phyloP scores from a whole-genome alignment of 2,797 vertebrate species.

The Sciurus vulgaris region DNA sequence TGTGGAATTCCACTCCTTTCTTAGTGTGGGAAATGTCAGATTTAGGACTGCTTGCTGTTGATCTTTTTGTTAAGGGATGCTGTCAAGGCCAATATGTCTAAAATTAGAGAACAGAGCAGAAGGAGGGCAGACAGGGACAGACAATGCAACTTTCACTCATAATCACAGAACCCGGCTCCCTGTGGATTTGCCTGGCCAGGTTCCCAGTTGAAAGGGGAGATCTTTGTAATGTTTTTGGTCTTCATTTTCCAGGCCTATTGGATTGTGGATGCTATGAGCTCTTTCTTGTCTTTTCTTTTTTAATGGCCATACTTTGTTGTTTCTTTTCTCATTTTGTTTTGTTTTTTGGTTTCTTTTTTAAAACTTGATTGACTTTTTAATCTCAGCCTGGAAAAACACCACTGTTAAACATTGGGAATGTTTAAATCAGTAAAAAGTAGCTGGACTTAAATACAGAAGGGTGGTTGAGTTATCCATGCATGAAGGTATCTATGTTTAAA shows the following conservation, averaged over 20 bases:
- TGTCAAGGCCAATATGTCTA: constrained; percentile 63
- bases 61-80: constrained; percentile 59
- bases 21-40: constrained; percentile 32
- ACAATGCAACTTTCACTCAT: constrained; percentile 72
- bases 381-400: not conserved
- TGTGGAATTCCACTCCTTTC: constrained; percentile 11
- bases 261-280: not conserved
- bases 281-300: not conserved
- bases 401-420: constrained; percentile 15
- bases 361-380: constrained; percentile 29
- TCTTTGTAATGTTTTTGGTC: constrained; percentile 4
- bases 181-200: constrained; percentile 22
- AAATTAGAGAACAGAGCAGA: constrained; percentile 74
- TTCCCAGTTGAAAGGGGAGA: constrained; percentile 51
- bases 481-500: not conserved
- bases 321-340: not conserved
- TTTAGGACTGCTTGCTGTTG: constrained; percentile 18
- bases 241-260: constrained; percentile 45
- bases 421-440: not conserved
- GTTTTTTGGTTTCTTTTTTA: not conserved
- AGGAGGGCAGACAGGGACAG: constrained; percentile 49
- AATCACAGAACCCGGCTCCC: constrained; percentile 57
- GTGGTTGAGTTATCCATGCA: not conserved
- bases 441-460: not conserved
- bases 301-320: not conserved